Base-by-base conservation (phyloP, 2,888 invertebrate genomes). In the Micoletzkya japonica region DNA sequence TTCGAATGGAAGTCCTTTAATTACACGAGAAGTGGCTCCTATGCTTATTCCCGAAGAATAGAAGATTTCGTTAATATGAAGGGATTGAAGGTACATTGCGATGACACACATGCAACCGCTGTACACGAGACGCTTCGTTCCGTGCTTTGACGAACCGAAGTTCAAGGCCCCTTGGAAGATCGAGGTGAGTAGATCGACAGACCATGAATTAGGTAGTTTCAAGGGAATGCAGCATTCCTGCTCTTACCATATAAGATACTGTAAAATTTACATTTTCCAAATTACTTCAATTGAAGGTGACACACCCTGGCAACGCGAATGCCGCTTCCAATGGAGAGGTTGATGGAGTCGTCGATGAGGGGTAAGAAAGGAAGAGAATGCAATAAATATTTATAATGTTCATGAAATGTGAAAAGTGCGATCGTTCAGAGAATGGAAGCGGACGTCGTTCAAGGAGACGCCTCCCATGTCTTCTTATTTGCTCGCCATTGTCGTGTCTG, bases 401-500 rank as follows among this genome's bases (percentile, higher is more conserved):
- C n/a, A n/a, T n/a, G n/a, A n/a, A n/a, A n/a, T n/a, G n/a, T n/a
- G n/a, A n/a, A n/a, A n/a, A 24, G 14, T 56, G 14, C n/a, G 26
- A 20, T 10, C 26, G 14, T 24, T 2, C 28, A 66, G 56, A 24
- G 68, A 58, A 1, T 32, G 73, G 89, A 2, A 90, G 0, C 91
- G 90, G 89, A 92, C 93, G 81, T 88, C 89, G 17, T 86, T 85
- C 76, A 82, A 86, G 57, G 77, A 79, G 44, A 86, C 86, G 24
- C 86, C 87, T 4, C 83, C 83, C 86, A 94, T 94, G 93, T 91
- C 93, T 70, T 93, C 94, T 0, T 94, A 94, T 86, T 87, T 94
- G 7, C 91, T 94, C 78, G 92, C 94, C 0, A 90, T 94, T 77
- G 91, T 93, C 0, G 92, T 95, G 1, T 93, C 93, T 85, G 92